These are phyloP conservation scores for Idaea dimidiata DNA, from an alignment of 2,888 invertebrate species.

Conservation along the genomic window DNA sequence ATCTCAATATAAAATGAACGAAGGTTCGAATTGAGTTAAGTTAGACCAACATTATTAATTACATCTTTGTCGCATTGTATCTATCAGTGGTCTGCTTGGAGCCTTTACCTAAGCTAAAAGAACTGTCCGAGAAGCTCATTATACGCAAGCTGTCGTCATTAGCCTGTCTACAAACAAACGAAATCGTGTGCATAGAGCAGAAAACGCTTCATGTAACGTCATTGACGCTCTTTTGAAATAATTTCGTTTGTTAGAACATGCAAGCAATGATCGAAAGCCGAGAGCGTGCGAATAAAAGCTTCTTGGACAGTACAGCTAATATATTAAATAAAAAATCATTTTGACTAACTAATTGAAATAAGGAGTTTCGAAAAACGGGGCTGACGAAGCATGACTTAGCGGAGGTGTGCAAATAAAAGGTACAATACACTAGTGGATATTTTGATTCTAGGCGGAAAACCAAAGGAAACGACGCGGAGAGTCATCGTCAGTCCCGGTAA, in stretches of 20 bases:
- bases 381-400: constrained; percentile 51
- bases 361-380: constrained; percentile 53
- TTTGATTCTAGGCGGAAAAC: constrained; percentile 56
- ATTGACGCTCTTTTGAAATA: no score
- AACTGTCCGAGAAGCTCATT: no score
- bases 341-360: constrained; percentile 24
- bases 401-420: constrained; percentile 34
- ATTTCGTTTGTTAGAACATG: no score
- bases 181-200: no score
- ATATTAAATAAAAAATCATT: constrained; percentile 12
- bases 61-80: background rate
- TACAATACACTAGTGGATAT: constrained; percentile 43
- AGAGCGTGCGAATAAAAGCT: no score
- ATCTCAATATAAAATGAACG: no score
- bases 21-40: no score
- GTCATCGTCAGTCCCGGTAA: constrained; percentile 56
- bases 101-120: background rate
- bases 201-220: no score
- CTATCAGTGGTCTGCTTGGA: background rate
- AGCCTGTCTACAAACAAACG: no score
- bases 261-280: no score
- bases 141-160: no score
- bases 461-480: constrained; percentile 54
- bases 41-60: background rate
- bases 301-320: no score